Base-by-base conservation (phyloP, 2,113 vertebrate genomes). In the Rhinolophus ferrumequinum region DNA sequence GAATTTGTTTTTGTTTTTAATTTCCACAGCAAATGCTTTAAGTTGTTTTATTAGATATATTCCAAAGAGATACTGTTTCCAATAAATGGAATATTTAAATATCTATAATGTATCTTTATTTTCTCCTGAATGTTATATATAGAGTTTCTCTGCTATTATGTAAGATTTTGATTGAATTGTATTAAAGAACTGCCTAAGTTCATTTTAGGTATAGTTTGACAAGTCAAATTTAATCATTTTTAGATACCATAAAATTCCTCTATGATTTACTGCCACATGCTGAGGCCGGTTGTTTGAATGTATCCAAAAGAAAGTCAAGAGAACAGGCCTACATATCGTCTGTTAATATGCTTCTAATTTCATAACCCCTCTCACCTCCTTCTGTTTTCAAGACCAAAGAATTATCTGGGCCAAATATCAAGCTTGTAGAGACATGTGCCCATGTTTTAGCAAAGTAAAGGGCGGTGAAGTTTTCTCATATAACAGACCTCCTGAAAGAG, bases 181-280 rank as follows among this genome's bases (percentile, higher is more conserved):
- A 16, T 76, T 95, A 50, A 86, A 50, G 67, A 77, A 83, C 54
- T 69, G 12, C 33, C 18, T 75, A 85, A 52, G 41, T 83, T 94
- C 18, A 86, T 73, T 80, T 88, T 72, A 86, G 52, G 24, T 90
- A 21, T 6, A 86, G 21, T 54, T 21, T 58, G 75, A 82, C 21
- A 88, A 70, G 60, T 60, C n/a, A 88, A 90, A 94, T 66, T 15
- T 76, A 80, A 88, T 72, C 13, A 66, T 85, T 90, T 94, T 19
- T 69, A 88, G 41, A 54, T 72, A 88, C 8, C 41, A 41, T 76
- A 96, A 96, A 75, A 72, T 58, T 76, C 6, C 30, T 58, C 9
- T 75, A 2, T n/a, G 6, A 72, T 79, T 38, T 6, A 47, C 6
- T 67, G 13, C 16, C 38, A 44, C 10, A 56, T 73, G 9, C 14